Evolutionary conservation across 1,140 invertebrate species (phyloP).

Genomic region (Kradibia gibbosae): DNA sequence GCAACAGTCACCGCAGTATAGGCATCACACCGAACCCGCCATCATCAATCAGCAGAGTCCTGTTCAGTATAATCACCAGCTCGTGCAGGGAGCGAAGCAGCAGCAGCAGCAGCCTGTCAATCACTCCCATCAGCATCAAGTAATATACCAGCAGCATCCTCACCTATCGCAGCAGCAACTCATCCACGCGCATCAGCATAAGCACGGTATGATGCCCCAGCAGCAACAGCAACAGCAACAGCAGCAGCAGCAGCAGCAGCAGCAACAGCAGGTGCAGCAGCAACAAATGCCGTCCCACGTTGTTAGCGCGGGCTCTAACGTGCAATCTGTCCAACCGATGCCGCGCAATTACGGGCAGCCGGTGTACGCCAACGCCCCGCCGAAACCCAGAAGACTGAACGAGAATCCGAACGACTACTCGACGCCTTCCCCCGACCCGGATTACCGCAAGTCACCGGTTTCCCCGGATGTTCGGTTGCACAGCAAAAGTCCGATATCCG

Average conservation of each 20-base stretch:
- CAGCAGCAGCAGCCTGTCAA: conserved; percentile 53
- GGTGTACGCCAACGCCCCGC: conserved; percentile 90
- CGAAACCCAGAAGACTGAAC: conserved; percentile 83
- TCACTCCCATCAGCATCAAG: conserved; percentile 55
- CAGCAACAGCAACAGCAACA: conserved; percentile 48
- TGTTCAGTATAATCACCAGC: conserved; percentile 47
- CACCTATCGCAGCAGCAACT: conserved; percentile 49
- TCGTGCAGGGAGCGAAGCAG: conserved; percentile 35
- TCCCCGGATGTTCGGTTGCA: conserved; percentile 58
- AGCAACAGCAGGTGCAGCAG: conserved; percentile 50
- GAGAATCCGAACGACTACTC: conserved; percentile 80
- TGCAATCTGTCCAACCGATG: conserved; percentile 58
- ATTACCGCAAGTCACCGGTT: conserved; percentile 61
- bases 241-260: conserved; percentile 51
- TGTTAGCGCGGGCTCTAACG: conserved; percentile 44
- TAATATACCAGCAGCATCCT: conserved; percentile 53
- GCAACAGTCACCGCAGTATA: conserved; percentile 60
- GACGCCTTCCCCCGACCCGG: conserved; percentile 76
- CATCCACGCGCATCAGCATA: conserved; percentile 48
- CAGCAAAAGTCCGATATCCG: conserved; percentile 59
- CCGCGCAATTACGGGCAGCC: conserved; percentile 75
- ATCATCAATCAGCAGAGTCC: conserved; percentile 52
- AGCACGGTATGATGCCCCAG: conserved; percentile 27
- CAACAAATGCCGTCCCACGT: conserved; percentile 24
- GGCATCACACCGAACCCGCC: conserved; percentile 46